Conservation (phyloP, 2,113 vertebrate species). For the Platysternon megacephalum region DNA sequence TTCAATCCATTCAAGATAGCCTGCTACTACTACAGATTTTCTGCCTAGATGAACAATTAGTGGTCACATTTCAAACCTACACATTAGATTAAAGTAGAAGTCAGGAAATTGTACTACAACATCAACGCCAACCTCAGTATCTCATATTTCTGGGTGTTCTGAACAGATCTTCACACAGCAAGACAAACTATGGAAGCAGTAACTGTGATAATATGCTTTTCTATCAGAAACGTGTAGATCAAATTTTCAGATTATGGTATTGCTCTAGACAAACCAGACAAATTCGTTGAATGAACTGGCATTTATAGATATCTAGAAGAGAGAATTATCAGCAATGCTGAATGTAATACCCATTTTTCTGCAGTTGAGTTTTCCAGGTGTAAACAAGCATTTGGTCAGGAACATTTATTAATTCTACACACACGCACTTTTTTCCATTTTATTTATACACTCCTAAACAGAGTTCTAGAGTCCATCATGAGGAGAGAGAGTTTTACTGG, state of each 20-base stretch:
- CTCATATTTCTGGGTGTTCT: slow-evolving; percentile 1
- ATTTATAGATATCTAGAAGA: not conserved
- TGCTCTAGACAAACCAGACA: not conserved
- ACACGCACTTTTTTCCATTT: not conserved
- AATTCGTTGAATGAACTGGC: not conserved
- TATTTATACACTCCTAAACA: not conserved
- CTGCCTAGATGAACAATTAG: not conserved
- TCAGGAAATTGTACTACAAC: not conserved
- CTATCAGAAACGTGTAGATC: not conserved
- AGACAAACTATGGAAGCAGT: not conserved
- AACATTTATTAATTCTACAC: not conserved
- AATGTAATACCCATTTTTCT: not conserved
- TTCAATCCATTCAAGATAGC: not conserved
- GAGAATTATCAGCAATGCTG: not conserved
- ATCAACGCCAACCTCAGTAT: not conserved
- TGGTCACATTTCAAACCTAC: not conserved
- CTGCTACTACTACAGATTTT: rapidly evolving
- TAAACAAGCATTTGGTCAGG: not conserved
- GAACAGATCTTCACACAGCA: not conserved
- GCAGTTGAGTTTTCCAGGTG: not conserved
- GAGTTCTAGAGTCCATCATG: not conserved
- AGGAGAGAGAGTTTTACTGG: not conserved
- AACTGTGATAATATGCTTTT: not conserved
- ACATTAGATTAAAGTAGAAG: not conserved
- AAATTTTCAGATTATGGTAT: not conserved